A percentile compares a stretch with the other conserved stretches of the same genome.
These are phyloP conservation scores for Aethes cnicana DNA, from an alignment of 2,888 invertebrate genomes.

Conservation along the genomic window DNA sequence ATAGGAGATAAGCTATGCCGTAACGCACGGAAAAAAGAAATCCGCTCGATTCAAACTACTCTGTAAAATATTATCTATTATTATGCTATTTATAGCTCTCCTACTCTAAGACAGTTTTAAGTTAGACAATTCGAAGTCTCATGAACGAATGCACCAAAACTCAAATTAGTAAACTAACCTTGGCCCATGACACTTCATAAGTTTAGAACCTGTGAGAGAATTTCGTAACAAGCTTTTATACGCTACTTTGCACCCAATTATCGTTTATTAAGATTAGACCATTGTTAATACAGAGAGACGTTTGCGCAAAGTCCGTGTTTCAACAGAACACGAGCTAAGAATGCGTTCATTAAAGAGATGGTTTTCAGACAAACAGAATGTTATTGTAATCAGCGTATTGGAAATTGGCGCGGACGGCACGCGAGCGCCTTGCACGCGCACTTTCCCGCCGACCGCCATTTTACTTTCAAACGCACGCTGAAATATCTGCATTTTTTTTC, in stretches of 20 bases:
- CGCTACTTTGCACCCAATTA: conserved; percentile 44
- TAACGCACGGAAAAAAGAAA: conserved; percentile 25
- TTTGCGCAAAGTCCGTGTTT: conserved; percentile 18
- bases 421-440: conserved; percentile 54
- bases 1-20: conserved; percentile 22
- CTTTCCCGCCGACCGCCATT: conserved; percentile 70
- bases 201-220: conserved; percentile 39
- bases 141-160: neutral
- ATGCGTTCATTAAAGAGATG: conserved; percentile 9
- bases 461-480: conserved; percentile 79
- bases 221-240: conserved; percentile 40
- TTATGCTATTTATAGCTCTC: neutral
- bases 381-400: conserved; percentile 62
- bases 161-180: conserved; percentile 33
- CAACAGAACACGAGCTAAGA: conserved; percentile 6
- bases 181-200: conserved; percentile 35
- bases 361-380: conserved; percentile 38
- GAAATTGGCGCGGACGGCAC: conserved; percentile 61
- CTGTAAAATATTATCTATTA: neutral
- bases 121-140: too few species aligned
- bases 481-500: conserved; percentile 57
- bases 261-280: conserved; percentile 39
- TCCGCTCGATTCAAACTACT: neutral
- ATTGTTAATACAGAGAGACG: conserved; percentile 36
- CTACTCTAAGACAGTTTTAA: too few species aligned